Percentiles rank a stretch among this genome's conserved stretches.
phyloP scores from a whole-genome alignment of 2,113 vertebrate species.

The Mixornis gularis region DNA sequence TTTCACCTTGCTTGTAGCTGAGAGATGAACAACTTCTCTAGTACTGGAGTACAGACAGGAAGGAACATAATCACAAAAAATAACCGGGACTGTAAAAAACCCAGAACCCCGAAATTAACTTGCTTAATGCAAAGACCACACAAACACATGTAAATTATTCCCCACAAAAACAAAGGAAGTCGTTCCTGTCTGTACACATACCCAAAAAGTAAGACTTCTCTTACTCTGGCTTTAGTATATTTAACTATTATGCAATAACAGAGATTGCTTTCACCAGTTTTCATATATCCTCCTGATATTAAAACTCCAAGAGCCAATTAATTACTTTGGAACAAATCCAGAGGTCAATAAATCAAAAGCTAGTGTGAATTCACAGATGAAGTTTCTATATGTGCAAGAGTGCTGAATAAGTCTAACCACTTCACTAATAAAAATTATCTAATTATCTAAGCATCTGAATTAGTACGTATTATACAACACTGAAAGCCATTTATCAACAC shows the following conservation, averaged over 20 bases:
- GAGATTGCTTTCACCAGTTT: not conserved
- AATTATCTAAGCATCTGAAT: not conserved
- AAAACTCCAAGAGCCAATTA: not conserved
- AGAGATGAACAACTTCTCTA: not conserved
- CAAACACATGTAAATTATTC: not conserved
- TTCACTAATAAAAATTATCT: not conserved
- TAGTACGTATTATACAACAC: not conserved
- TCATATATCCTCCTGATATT: not conserved
- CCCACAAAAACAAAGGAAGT: not conserved
- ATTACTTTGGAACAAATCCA: not conserved
- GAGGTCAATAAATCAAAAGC: not conserved
- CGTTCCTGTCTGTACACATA: not conserved
- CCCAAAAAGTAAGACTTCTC: not conserved
- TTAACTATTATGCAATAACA: not conserved
- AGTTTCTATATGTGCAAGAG: not conserved
- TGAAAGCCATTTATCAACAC: not conserved
- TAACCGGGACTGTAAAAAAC: not conserved
- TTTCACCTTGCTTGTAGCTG: not conserved
- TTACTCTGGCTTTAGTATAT: not conserved
- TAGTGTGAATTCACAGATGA: not conserved
- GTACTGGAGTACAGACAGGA: not conserved
- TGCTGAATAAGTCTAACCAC: not conserved
- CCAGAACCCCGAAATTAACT: not conserved
- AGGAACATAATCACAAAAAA: not conserved
- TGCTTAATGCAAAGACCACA: not conserved